Conservation (phyloP, 2,113 vertebrate genomes). For the Probosciger aterrimus region DNA sequence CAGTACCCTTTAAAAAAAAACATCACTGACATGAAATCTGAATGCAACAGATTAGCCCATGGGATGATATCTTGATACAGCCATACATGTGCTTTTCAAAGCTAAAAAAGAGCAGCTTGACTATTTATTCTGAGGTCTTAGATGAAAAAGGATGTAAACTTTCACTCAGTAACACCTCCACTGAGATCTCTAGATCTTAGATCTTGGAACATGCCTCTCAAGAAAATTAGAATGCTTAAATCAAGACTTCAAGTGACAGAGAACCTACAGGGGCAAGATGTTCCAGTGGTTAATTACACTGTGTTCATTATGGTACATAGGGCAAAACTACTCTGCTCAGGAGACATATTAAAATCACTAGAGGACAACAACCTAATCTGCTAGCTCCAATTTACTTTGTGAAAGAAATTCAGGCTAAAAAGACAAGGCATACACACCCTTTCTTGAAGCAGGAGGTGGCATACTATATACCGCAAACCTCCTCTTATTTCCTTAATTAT, state of each 20-base stretch:
- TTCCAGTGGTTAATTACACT: conserved; percentile 53
- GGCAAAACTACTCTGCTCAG: conserved; percentile 51
- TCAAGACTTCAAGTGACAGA: conserved; percentile 61
- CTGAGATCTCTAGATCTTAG: background rate
- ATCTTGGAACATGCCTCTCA: background rate
- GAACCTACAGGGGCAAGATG: conserved; percentile 49
- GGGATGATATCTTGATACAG: background rate
- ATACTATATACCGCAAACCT: background rate
- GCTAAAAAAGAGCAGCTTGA: background rate
- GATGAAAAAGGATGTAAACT: background rate
- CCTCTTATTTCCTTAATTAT: background rate
- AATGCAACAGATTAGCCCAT: background rate
- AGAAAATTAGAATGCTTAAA: conserved; percentile 36
- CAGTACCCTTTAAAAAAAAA: background rate
- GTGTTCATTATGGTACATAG: conserved; percentile 25
- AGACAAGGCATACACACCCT: background rate
- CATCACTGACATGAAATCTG: background rate
- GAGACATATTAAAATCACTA: conserved; percentile 44
- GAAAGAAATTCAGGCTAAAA: conserved; percentile 13
- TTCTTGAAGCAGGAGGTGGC: background rate
- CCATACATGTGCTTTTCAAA: background rate
- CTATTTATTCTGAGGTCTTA: background rate
- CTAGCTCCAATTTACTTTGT: background rate
- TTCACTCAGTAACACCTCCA: background rate
- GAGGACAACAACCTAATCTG: conserved; percentile 53